Evolutionary conservation across 2,113 vertebrate species (phyloP).

Genomic region (Polypterus senegalus): DNA sequence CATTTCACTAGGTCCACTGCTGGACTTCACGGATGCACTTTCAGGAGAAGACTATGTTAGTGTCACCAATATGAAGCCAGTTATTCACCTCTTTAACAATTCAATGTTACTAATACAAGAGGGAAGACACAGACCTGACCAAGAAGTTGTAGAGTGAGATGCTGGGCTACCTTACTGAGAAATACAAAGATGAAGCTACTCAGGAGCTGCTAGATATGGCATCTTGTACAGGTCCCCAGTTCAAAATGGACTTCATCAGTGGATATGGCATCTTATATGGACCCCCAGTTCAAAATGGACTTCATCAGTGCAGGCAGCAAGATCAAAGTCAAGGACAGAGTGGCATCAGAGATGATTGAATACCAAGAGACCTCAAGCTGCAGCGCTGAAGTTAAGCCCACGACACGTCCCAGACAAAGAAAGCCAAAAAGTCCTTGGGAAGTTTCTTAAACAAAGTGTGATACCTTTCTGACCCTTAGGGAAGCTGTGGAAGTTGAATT

Average conservation of each 20-base stretch:
- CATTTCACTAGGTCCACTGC: conserved; percentile 14
- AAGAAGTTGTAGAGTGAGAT: background rate
- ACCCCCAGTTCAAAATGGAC: conserved; percentile 15
- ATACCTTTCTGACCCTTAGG: conserved; percentile 8
- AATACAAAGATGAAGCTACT: too few relatives aligned
- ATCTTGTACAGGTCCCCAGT: background rate
- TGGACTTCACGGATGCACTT: conserved; percentile 18
- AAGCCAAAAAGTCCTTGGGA: conserved; percentile 13
- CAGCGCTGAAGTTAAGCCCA: background rate
- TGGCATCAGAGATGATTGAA: conserved; percentile 14
- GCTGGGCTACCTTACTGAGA: background rate
- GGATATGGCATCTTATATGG: background rate
- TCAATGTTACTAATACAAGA: background rate
- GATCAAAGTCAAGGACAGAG: conserved; percentile 11
- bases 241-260: conserved; percentile 18
- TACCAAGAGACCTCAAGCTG: conserved; percentile 14
- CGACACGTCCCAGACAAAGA: conserved; percentile 3
- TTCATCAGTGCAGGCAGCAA: conserved; percentile 17
- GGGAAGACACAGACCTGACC: conserved; percentile 11
- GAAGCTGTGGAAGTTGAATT: conserved; percentile 7
- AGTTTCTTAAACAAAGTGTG: conserved; percentile 15
- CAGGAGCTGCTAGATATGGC: too few relatives aligned
- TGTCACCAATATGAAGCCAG: conserved; percentile 13
- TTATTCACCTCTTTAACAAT: conserved; percentile 11
- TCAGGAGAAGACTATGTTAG: conserved; percentile 11